Evolutionary conservation across 2,113 vertebrate genomes (phyloP).

Genomic region (Eidolon helvum): DNA sequence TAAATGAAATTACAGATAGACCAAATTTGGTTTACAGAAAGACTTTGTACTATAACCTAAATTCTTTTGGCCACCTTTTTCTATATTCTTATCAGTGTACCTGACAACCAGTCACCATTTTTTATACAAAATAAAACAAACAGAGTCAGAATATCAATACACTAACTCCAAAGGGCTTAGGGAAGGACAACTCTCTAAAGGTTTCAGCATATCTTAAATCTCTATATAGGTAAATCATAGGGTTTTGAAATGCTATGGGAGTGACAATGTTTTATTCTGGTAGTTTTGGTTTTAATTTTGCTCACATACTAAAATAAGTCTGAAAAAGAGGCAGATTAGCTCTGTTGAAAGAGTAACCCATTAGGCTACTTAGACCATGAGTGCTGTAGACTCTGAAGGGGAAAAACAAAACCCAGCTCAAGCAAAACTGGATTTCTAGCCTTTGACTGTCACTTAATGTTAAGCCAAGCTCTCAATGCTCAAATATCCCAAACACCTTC

Average conservation of each 20-base stretch:
- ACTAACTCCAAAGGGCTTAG: background rate
- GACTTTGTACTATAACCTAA: background rate
- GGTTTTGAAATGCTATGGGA: background rate
- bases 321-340: background rate
- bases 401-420: conserved; percentile 30
- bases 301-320: background rate
- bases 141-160: background rate
- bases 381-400: background rate
- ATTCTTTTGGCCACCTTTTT: background rate
- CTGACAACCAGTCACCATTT: background rate
- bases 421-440: background rate
- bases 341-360: background rate
- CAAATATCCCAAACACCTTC: background rate
- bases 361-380: background rate
- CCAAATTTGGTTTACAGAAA: background rate
- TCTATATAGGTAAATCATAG: background rate
- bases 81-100: background rate
- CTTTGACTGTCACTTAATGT: background rate
- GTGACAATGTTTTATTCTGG: background rate
- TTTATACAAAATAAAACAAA: background rate
- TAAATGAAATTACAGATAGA: background rate
- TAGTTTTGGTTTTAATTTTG: background rate
- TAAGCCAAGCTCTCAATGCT: background rate
- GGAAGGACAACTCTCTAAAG: background rate
- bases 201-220: background rate